phyloP scores from a whole-genome alignment of 2,888 invertebrate species.

The Caenorhabditis parvicauda region DNA sequence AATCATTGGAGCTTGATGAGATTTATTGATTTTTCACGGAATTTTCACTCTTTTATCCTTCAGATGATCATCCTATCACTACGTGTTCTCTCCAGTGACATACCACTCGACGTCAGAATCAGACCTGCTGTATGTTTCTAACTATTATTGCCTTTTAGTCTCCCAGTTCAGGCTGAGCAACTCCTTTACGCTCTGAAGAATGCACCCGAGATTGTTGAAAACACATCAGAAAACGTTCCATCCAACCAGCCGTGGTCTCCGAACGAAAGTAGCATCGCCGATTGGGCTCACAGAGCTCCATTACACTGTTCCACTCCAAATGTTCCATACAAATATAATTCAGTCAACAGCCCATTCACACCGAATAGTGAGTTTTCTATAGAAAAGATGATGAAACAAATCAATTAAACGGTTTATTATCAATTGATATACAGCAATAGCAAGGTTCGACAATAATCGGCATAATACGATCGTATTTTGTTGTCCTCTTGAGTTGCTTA shows the following conservation, averaged over 20 bases:
- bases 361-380: too few species aligned
- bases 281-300: constrained; percentile 42
- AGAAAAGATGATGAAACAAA: too few species aligned
- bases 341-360: too few species aligned
- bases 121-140: constrained; percentile 10
- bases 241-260: constrained; percentile 28
- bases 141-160: background rate
- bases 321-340: too few species aligned
- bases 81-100: constrained; percentile 22
- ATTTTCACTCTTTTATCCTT: too few species aligned
- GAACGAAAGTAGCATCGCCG: constrained; percentile 40
- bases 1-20: too few species aligned
- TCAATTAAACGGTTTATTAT: too few species aligned
- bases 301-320: too few species aligned
- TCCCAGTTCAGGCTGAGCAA: constrained; percentile 24
- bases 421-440: too few species aligned
- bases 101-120: constrained; percentile 28
- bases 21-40: too few species aligned
- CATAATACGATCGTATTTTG: background rate
- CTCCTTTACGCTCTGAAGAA: constrained; percentile 31
- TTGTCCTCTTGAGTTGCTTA: too few species aligned
- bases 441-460: too few species aligned
- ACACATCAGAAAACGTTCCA: constrained; percentile 7
- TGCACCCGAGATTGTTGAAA: constrained; percentile 24
- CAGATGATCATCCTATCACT: constrained; percentile 24